phyloP scores from a whole-genome alignment of 1,140 invertebrate species.

The Pseudomyrmex dendroicus region DNA sequence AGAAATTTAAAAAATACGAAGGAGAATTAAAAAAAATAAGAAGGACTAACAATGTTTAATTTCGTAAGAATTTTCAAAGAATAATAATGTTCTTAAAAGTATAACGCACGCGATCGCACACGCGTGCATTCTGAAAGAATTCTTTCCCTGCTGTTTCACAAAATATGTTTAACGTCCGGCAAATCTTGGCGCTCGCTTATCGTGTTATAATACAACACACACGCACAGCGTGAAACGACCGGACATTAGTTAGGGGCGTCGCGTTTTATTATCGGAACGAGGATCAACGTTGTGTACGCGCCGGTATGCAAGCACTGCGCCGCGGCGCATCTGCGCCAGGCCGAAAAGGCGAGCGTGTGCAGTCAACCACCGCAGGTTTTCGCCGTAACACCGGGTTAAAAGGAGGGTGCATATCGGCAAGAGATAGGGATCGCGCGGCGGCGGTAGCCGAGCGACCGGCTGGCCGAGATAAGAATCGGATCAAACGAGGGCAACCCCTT shows the following conservation, averaged over 20 bases:
- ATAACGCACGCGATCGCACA: not conserved
- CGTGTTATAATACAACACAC: not conserved
- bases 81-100: not conserved
- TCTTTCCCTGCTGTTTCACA: not conserved
- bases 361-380: conserved; percentile 63
- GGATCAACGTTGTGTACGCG: conserved; percentile 38
- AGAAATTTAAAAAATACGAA: no score
- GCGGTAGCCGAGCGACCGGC: conserved; percentile 69
- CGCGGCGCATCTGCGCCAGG: conserved; percentile 67
- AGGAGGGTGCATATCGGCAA: conserved; percentile 69
- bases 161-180: conserved; percentile 2
- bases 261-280: conserved; percentile 23
- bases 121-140: not conserved
- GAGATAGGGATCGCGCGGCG: conserved; percentile 68
- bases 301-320: conserved; percentile 71
- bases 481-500: conserved; percentile 68
- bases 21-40: no score
- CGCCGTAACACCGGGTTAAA: conserved; percentile 70
- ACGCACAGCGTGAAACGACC: conserved; percentile 10
- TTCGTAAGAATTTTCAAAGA: not conserved
- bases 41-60: no score
- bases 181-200: conserved; percentile 46
- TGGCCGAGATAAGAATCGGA: conserved; percentile 69
- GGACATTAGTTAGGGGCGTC: conserved; percentile 44
- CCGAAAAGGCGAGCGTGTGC: conserved; percentile 67